phyloP scores from a whole-genome alignment of 2,113 vertebrate species.

The Sceloporus tristichus region DNA sequence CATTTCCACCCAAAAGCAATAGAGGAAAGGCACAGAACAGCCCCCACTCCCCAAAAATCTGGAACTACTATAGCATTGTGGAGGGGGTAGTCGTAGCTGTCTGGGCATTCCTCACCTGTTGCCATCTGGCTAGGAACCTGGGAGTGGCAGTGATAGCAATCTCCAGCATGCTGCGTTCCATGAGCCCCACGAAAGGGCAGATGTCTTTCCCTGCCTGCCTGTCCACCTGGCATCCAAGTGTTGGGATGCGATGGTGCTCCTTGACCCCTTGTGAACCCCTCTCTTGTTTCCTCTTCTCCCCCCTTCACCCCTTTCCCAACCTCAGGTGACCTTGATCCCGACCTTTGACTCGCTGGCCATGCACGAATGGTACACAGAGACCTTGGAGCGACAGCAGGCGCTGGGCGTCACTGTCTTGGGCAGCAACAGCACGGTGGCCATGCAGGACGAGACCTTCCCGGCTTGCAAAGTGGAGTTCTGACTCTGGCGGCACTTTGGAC shows the following conservation, averaged over 20 bases:
- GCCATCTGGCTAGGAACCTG: no score
- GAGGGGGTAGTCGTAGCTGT: neutral
- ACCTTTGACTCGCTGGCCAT: constrained; percentile 91
- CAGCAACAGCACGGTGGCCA: constrained; percentile 94
- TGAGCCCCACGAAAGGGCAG: no score
- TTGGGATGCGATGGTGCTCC: no score
- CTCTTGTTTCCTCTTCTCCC: neutral
- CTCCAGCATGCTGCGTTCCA: no score
- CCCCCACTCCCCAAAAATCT: no score
- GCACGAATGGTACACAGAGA: constrained; percentile 94
- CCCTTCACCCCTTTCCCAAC: neutral
- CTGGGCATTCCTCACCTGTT: neutral
- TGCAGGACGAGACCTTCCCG: constrained; percentile 95
- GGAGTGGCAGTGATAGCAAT: no score
- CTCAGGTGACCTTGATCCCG: constrained; percentile 92
- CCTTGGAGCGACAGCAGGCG: constrained; percentile 83
- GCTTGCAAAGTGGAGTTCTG: constrained; percentile 98
- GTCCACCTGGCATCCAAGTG: no score
- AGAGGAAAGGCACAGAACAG: no score
- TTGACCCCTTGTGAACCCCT: no score
- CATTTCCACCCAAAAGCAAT: no score
- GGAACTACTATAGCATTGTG: no score
- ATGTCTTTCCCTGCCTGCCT: no score
- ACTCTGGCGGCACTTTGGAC: neutral
- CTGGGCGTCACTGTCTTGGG: constrained; percentile 89